Percentiles rank a stretch among this genome's conserved stretches.
Conservation (phyloP, 2,797 vertebrate genomes). For the Paratrypauchen microcephalus region DNA sequence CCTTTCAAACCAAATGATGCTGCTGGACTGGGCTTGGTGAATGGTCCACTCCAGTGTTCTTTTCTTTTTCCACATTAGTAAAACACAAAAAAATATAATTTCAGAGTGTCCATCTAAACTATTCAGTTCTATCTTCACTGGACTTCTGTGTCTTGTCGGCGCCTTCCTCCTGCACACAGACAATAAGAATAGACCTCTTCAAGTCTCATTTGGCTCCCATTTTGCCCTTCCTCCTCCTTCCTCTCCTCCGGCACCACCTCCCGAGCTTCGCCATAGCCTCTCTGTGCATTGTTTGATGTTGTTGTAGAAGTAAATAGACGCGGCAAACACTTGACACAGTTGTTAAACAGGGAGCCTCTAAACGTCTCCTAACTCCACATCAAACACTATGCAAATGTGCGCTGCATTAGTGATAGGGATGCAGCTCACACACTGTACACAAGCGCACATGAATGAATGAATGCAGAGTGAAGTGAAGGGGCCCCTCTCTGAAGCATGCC, state of each 20-base stretch:
- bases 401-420: constrained; percentile 74
- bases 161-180: constrained; percentile 9
- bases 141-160: constrained; percentile 27
- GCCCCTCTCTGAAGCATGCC: constrained; percentile 36
- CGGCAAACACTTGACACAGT: constrained; percentile 78
- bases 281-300: constrained; percentile 76
- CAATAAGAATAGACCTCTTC: constrained; percentile 25
- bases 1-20: neutral
- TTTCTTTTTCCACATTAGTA: neutral
- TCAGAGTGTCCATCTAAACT: neutral
- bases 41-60: neutral
- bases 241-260: constrained; percentile 43
- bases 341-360: constrained; percentile 76
- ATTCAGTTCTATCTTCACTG: constrained; percentile 25
- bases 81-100: too few relatives aligned
- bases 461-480: constrained; percentile 49
- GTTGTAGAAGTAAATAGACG: constrained; percentile 77
- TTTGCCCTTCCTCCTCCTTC: constrained; percentile 30
- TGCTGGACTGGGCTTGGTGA: neutral
- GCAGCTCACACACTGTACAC: constrained; percentile 19
- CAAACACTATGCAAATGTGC: constrained; percentile 81
- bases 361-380: constrained; percentile 81
- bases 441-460: constrained; percentile 46
- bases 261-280: constrained; percentile 43
- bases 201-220: constrained; percentile 59